Base-by-base conservation (phyloP, 2,888 invertebrate species). In the Plebejus argus region DNA sequence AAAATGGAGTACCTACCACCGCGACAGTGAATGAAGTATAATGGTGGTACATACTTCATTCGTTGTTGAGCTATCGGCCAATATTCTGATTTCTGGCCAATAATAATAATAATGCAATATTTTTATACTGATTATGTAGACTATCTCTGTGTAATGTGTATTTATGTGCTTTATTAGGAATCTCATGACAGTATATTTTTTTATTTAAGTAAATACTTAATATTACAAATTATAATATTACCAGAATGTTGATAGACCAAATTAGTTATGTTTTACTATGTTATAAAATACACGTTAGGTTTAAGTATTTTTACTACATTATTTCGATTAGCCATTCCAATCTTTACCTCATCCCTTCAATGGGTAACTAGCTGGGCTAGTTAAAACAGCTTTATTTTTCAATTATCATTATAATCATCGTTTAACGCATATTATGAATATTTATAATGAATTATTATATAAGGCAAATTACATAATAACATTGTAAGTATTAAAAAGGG, bases 351-450 rank as follows among this genome's bases (percentile, higher is more conserved):
- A 61, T 61, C 10, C 61, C 61, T 61, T 61, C 61, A 61, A 8
- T 61, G 61, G 61, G 23, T 61, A 61, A 10, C 20, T 61, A 61
- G 61, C 61, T 61, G 23, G 61, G 61, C 61, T 61, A 61, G 20
- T 61, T 61, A 58, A 20, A 58, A 10, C 23, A 61, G 23, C 61
- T 20, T 61, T 58, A 58, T 4, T 61, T 23, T 23, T 20, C 18
- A 20, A 61, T 61, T 20, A 23, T 23, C 2, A 23, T 12, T 12
- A 12, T 23, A 12, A 61, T 12, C 3, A 45, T 45, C 45, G 45
- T 3, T 45, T 45, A 45, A 45, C 45, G 10, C 1, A 7, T 56
- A n/a, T 56, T 8, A 53, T 56, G 1, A 56, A 56, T 56, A 56
- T n/a, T n/a, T 56, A 58, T 58, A 20, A 12, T 61, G 20, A 12